Evolutionary conservation across 2,797 vertebrate genomes (phyloP).

Genomic region (Atherinosoma microstoma): DNA sequence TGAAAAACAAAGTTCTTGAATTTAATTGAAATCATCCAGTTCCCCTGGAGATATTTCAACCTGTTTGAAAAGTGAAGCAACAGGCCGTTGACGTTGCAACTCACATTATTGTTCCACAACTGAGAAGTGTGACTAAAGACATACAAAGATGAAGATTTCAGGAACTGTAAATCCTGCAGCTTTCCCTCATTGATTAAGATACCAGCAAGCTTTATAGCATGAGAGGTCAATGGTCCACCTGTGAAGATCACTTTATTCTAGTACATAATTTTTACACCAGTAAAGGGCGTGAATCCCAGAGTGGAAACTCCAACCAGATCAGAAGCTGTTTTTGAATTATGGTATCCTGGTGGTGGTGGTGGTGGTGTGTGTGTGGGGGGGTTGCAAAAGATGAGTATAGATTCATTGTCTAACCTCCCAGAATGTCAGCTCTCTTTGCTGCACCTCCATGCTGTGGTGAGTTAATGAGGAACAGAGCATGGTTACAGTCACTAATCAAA

Average conservation of each 20-base stretch:
- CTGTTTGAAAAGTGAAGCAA: background rate
- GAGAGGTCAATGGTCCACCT: conserved; percentile 7
- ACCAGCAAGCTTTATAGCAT: conserved; percentile 17
- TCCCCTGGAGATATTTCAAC: background rate
- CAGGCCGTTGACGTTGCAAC: background rate
- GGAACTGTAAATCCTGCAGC: background rate
- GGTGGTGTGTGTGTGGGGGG: background rate
- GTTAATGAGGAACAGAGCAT: conserved; percentile 82
- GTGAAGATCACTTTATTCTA: conserved; percentile 53
- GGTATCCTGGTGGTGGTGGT: conserved; percentile 34
- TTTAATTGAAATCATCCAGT: background rate
- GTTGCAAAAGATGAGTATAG: conserved; percentile 40
- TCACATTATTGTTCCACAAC: background rate
- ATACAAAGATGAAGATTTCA: conserved; percentile 27
- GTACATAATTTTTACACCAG: conserved; percentile 41
- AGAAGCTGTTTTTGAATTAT: conserved; percentile 67
- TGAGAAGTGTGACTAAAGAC: background rate
- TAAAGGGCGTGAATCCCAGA: conserved; percentile 45
- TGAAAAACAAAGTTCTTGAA: background rate
- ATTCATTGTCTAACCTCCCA: conserved; percentile 29
- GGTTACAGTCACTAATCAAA: conserved; percentile 82
- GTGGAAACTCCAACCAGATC: conserved; percentile 51
- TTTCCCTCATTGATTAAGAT: conserved; percentile 53
- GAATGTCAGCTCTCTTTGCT: conserved; percentile 37
- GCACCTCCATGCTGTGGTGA: conserved; percentile 51